A percentile compares a stretch with the other conserved stretches of the same genome.
phyloP scores from a whole-genome alignment of 2,888 invertebrate species.

The Pomacea canaliculata region DNA sequence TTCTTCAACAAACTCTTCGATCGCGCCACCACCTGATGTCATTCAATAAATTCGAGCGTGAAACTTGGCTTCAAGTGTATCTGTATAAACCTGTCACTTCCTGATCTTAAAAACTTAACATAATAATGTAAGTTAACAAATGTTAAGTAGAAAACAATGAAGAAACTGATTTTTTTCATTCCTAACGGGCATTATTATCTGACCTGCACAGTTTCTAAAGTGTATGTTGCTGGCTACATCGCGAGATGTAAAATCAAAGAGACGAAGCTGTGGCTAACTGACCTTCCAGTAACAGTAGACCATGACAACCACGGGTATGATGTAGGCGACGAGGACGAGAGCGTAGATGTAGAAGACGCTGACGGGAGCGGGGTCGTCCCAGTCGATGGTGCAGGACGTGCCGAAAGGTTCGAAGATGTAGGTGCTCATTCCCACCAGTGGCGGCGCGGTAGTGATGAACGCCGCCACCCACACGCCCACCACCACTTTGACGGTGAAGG shows the following conservation, averaged over 20 bases:
- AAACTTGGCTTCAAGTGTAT: neutral
- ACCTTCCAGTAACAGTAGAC: constrained; percentile 36
- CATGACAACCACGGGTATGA: constrained; percentile 33
- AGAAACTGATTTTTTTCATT: too few relatives aligned
- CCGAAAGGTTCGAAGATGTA: constrained; percentile 42
- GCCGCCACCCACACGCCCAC: constrained; percentile 32
- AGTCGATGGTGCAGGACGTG: constrained; percentile 44
- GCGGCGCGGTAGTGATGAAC: constrained; percentile 30
- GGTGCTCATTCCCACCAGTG: constrained; percentile 40
- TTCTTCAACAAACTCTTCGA: constrained; percentile 1
- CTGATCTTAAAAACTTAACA: too few relatives aligned
- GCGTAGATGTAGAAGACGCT: constrained; percentile 37
- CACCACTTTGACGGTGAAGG: constrained; percentile 22
- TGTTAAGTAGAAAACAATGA: too few relatives aligned
- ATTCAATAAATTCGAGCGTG: neutral
- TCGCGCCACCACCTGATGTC: constrained; percentile 8
- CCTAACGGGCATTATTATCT: too few relatives aligned
- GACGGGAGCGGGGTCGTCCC: constrained; percentile 29
- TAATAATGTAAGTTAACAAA: too few relatives aligned
- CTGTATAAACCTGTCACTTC: neutral
- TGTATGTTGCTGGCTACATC: too few relatives aligned
- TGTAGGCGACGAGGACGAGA: constrained; percentile 34
- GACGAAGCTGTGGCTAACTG: neutral
- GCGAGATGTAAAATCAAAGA: too few relatives aligned
- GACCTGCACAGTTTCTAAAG: too few relatives aligned